These are phyloP conservation scores for Catocala sponsa DNA, from an alignment of 2,888 invertebrate species.

Conservation along the genomic window DNA sequence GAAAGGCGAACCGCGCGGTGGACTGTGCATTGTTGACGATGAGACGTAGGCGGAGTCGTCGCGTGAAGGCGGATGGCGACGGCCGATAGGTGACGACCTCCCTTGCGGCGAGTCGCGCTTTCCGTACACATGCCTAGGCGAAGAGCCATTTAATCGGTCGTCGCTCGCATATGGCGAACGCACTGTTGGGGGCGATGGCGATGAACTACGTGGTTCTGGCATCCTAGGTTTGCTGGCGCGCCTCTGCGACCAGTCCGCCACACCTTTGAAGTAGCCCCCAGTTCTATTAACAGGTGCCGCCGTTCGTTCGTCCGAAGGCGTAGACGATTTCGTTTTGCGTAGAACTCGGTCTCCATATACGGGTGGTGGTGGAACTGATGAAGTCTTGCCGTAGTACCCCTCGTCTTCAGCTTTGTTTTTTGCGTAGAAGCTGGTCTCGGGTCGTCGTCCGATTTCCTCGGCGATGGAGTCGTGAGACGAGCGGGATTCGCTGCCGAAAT, in stretches of 20 bases:
- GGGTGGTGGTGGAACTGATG: constrained; percentile 79
- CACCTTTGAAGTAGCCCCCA: constrained; percentile 91
- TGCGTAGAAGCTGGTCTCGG: constrained; percentile 91
- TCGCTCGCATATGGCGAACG: constrained; percentile 79
- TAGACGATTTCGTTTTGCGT: constrained; percentile 86
- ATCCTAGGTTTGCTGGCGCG: constrained; percentile 85
- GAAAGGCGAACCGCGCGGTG: constrained; percentile 85
- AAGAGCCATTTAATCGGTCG: constrained; percentile 76
- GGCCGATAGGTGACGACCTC: constrained; percentile 77
- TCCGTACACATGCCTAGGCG: constrained; percentile 78
- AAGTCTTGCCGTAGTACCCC: constrained; percentile 80
- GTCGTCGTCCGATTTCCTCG: constrained; percentile 89
- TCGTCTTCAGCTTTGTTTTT: constrained; percentile 89
- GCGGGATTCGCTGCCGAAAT: constrained; percentile 95
- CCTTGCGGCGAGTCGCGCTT: constrained; percentile 81
- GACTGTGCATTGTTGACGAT: constrained; percentile 87
- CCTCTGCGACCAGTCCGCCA: constrained; percentile 94
- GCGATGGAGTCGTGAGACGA: constrained; percentile 92
- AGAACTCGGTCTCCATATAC: constrained; percentile 80
- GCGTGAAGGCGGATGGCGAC: constrained; percentile 84
- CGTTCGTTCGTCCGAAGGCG: constrained; percentile 85
- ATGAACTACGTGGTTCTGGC: constrained; percentile 83
- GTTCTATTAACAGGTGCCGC: constrained; percentile 77
- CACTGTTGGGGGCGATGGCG: constrained; percentile 79
- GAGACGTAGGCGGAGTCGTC: constrained; percentile 88